Percentiles rank a stretch among this genome's conserved stretches.
These are phyloP conservation scores for Lasioglossum calceatum DNA, from an alignment of 2,888 invertebrate genomes.

Conservation along the genomic window DNA sequence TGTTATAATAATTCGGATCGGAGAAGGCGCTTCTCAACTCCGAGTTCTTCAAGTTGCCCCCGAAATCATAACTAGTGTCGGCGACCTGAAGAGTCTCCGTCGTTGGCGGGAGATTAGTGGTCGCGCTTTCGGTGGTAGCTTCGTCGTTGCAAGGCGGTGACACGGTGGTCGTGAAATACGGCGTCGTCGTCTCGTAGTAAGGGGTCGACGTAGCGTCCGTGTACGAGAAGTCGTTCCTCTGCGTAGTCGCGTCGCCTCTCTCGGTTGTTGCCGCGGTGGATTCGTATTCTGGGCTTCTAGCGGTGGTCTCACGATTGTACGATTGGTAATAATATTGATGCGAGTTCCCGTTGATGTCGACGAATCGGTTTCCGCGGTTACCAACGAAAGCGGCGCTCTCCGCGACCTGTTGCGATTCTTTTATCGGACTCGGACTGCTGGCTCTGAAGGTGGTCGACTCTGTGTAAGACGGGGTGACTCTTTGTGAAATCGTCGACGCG, in stretches of 20 bases:
- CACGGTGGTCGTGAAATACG: conserved; percentile 60
- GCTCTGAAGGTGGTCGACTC: conserved; percentile 83
- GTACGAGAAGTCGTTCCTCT: conserved; percentile 62
- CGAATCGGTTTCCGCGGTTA: conserved; percentile 81
- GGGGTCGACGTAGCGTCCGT: conserved; percentile 77
- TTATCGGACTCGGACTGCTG: conserved; percentile 84
- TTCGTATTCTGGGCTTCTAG: conserved; percentile 35
- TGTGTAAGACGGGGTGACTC: conserved; percentile 78
- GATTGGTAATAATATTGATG: conserved; percentile 67
- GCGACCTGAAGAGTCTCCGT: conserved; percentile 51
- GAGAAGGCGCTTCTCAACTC: conserved; percentile 20
- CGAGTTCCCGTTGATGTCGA: conserved; percentile 60
- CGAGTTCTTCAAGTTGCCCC: neutral
- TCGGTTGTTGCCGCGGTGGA: conserved; percentile 12
- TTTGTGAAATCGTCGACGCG: conserved; percentile 60
- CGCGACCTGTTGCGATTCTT: conserved; percentile 90
- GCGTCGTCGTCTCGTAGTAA: conserved; percentile 68
- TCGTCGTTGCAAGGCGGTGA: conserved; percentile 54
- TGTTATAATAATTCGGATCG: conserved; percentile 50
- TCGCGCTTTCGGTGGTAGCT: conserved; percentile 62
- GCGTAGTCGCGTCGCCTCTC: conserved; percentile 38
- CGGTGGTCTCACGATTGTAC: conserved; percentile 62
- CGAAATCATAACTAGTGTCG: conserved; percentile 33
- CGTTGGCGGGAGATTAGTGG: conserved; percentile 35
- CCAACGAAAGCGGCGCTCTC: conserved; percentile 92